Percentiles rank a stretch among this genome's conserved stretches.
Evolutionary conservation across 2,797 vertebrate species (phyloP).

Genomic region (Gadopsis bispinosus): DNA sequence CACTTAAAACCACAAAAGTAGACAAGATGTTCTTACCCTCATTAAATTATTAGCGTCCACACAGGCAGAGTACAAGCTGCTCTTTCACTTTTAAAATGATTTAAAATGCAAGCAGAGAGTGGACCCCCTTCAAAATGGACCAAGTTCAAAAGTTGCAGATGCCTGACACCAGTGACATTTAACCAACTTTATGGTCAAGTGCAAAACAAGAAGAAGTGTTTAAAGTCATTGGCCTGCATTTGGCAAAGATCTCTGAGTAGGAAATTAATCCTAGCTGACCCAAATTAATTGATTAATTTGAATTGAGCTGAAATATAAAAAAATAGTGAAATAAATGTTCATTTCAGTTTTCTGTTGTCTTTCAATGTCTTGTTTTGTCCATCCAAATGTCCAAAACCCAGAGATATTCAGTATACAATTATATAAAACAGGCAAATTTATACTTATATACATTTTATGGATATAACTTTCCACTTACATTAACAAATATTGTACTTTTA

Average conservation of each 20-base stretch:
- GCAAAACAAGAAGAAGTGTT: conserved; percentile 16
- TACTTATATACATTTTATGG: too few species aligned
- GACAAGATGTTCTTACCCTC: conserved; percentile 60
- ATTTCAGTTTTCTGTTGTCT: too few species aligned
- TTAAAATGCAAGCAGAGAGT: conserved; percentile 58
- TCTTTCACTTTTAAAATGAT: conserved; percentile 59
- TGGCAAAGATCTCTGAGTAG: neutral
- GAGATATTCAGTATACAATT: too few species aligned
- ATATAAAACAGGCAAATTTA: too few species aligned
- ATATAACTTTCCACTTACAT: neutral
- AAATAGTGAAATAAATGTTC: too few species aligned
- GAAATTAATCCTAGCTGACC: neutral
- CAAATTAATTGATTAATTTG: too few species aligned
- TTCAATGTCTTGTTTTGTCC: neutral
- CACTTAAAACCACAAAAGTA: conserved; percentile 61
- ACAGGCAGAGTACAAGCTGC: conserved; percentile 43
- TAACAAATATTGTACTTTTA: neutral
- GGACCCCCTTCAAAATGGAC: conserved; percentile 33
- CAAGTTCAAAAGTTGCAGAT: conserved; percentile 27
- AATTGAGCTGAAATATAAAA: too few species aligned
- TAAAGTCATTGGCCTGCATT: neutral
- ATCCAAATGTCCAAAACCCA: neutral
- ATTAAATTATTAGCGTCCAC: conserved; percentile 64
- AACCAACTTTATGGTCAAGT: neutral
- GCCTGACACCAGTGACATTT: neutral